These are phyloP conservation scores for Perca schrenkii DNA, from an alignment of 2,113 vertebrate genomes.

Conservation along the genomic window DNA sequence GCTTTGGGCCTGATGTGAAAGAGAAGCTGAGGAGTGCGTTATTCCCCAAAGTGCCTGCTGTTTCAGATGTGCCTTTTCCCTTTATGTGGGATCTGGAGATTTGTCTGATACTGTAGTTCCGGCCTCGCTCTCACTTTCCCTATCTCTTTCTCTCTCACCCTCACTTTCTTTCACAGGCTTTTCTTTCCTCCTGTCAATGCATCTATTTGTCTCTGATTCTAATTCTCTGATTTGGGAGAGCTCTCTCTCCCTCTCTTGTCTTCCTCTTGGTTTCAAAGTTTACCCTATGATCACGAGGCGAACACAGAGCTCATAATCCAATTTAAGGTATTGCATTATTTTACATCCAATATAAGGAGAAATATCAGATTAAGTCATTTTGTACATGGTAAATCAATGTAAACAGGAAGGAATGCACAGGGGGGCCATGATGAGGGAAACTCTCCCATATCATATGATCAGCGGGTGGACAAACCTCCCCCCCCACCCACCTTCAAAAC, in stretches of 20 bases:
- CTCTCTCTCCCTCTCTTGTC: background rate
- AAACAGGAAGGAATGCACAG: constrained; percentile 48
- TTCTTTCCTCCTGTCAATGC: constrained; percentile 52
- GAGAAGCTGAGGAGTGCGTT: constrained; percentile 63
- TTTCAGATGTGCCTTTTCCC: constrained; percentile 71
- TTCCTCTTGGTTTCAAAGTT: constrained; percentile 48
- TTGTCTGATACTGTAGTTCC: constrained; percentile 64
- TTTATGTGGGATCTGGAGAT: constrained; percentile 75
- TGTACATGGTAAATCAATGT: constrained; percentile 26
- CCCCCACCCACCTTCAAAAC: background rate
- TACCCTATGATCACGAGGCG: constrained; percentile 32
- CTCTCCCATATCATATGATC: constrained; percentile 28
- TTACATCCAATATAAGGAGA: constrained; percentile 39
- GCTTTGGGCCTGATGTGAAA: constrained; percentile 74
- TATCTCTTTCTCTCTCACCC: constrained; percentile 25
- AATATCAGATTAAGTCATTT: constrained; percentile 43
- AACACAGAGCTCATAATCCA: constrained; percentile 36
- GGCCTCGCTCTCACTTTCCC: constrained; percentile 49
- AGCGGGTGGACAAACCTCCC: background rate
- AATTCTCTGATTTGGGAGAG: constrained; percentile 36
- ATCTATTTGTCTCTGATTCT: constrained; percentile 64
- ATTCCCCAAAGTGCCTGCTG: constrained; percentile 72
- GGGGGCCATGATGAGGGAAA: constrained; percentile 1
- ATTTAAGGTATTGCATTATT: constrained; percentile 51
- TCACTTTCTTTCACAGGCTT: constrained; percentile 45